Percentiles rank a stretch among this genome's conserved stretches.
Conservation (phyloP, 2,797 vertebrate genomes). For the Anas georgica region DNA sequence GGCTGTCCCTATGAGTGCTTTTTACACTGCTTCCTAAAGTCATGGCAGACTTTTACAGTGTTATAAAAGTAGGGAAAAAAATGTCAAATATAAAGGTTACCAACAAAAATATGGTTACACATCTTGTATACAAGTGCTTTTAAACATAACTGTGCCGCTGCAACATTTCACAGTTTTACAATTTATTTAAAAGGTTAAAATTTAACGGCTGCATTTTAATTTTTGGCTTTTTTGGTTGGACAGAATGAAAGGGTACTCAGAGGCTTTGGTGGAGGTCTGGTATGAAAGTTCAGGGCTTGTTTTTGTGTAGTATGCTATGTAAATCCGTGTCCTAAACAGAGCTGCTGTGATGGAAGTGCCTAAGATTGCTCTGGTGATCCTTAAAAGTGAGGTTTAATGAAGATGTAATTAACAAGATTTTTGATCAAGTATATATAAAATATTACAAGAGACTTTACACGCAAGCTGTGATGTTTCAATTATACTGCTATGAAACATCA, state of each 20-base stretch:
- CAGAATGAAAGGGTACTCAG: not conserved
- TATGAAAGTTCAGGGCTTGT: constrained; percentile 14
- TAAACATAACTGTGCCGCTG: not conserved
- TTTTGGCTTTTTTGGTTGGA: constrained; percentile 26
- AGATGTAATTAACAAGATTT: not conserved
- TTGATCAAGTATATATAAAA: not conserved
- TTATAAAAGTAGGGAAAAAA: not conserved
- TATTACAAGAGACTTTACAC: not conserved
- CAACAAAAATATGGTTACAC: not conserved
- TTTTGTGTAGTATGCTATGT: not conserved
- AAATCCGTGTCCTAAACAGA: not conserved
- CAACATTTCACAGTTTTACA: not conserved
- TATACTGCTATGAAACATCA: not conserved
- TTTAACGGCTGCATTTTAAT: not conserved
- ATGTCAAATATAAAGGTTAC: not conserved
- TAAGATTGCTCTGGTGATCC: not conserved
- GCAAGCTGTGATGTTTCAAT: not conserved
- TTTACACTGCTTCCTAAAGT: not conserved
- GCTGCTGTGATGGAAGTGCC: not conserved
- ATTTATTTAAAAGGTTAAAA: not conserved
- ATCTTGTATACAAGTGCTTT: not conserved
- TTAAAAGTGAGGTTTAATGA: not conserved
- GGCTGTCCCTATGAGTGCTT: not conserved
- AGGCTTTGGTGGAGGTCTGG: not conserved
- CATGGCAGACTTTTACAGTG: not conserved